A percentile compares a stretch with the other conserved stretches of the same genome.
These are phyloP conservation scores for Numenius arquata DNA, from an alignment of 2,113 vertebrate species.

Conservation along the genomic window DNA sequence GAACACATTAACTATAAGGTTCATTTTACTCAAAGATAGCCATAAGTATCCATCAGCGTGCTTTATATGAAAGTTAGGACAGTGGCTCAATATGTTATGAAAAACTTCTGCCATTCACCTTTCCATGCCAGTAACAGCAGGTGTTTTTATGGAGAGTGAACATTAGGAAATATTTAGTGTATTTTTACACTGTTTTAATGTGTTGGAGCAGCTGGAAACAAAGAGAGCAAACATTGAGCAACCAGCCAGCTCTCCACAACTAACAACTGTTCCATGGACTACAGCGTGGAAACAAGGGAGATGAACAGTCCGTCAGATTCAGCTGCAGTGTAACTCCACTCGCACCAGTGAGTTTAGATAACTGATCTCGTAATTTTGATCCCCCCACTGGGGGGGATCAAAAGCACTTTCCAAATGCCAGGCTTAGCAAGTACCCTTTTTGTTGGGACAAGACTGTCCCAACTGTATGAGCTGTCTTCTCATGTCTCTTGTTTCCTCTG, in stretches of 20 bases:
- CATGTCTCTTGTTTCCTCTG: neutral
- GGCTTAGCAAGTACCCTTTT: neutral
- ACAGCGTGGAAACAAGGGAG: neutral
- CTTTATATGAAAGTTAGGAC: neutral
- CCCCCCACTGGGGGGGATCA: neutral
- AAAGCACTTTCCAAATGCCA: neutral
- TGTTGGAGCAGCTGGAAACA: conserved; percentile 39
- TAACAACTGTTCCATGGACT: conserved; percentile 23
- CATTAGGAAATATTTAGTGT: conserved; percentile 38
- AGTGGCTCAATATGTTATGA: neutral
- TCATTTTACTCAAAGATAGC: neutral
- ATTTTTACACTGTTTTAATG: conserved; percentile 15
- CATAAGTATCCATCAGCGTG: neutral
- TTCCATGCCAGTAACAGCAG: conserved; percentile 20
- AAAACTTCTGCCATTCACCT: neutral
- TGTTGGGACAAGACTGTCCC: accelerated
- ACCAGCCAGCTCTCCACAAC: conserved; percentile 31
- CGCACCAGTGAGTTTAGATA: neutral
- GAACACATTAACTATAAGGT: neutral
- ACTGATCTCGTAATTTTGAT: too few relatives aligned
- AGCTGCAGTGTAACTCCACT: accelerated
- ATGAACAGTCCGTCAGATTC: neutral
- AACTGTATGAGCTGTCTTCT: neutral
- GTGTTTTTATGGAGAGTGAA: conserved; percentile 21
- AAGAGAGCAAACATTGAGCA: neutral